Evolutionary conservation across 2,113 vertebrate species (phyloP).

Genomic region (Perognathus longimembris): DNA sequence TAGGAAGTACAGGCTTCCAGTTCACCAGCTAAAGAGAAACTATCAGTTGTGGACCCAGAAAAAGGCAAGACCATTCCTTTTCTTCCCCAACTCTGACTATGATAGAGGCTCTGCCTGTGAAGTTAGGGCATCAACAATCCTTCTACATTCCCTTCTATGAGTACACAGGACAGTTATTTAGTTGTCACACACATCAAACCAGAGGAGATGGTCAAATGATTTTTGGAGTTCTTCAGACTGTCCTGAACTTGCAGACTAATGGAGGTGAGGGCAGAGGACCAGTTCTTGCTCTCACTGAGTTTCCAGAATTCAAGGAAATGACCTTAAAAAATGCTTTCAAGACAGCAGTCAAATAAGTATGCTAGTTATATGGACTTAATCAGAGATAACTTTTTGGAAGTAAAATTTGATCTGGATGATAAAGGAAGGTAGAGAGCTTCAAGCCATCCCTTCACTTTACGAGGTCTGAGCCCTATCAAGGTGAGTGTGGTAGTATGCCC

Average conservation of each 20-base stretch:
- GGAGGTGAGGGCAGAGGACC: too few species aligned
- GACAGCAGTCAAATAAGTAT: neutral
- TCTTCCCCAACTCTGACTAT: neutral
- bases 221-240: neutral
- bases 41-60: neutral
- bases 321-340: neutral
- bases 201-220: neutral
- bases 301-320: neutral
- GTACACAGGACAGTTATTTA: neutral
- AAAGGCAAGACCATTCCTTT: neutral
- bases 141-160: constrained; percentile 7
- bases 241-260: neutral
- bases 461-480: neutral
- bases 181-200: neutral
- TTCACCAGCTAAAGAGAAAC: neutral
- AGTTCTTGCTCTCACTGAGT: constrained; percentile 1
- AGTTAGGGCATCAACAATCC: neutral
- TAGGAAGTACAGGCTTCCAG: neutral
- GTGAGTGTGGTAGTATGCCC: neutral
- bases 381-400: neutral
- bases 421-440: neutral
- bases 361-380: neutral
- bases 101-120: neutral
- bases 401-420: constrained; percentile 17
- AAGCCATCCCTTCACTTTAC: neutral